Base-by-base conservation (phyloP, 2,888 invertebrate species). In the Mechanitis mazaeus region DNA sequence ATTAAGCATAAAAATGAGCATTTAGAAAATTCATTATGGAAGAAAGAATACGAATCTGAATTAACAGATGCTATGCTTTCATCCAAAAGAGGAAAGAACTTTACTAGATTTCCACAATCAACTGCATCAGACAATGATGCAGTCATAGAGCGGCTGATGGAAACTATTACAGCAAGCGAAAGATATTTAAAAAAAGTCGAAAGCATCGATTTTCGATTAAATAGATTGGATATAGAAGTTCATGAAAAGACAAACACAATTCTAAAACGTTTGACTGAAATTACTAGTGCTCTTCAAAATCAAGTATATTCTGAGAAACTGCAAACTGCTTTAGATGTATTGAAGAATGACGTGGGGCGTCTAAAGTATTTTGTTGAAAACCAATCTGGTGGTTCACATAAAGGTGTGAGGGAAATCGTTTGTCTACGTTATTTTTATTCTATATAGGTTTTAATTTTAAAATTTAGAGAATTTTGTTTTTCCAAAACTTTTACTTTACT, bases 151-250 rank as follows among this genome's bases (percentile, higher is more conserved):
- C 87, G 83, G 64, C 69, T 91, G 2, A 75, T 90, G 79, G 87
- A 90, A 6, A 80, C 81, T 1, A 79, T 91, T 35, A 82, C 86
- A 2, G 79, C 85, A 3, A 87, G 85, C 68, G 90, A 89, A 70
- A 87, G 83, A 64, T 89, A 87, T 71, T 75, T 90, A 2, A 88
- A 89, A 64, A 88, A 87, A 73, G 77, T 90, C n/a, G 89, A 90
- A 45, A 83, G 80, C 66, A 86, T 90, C 60, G 85, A 87, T 67
- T 90, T 83, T 61, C 76, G 83, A 74, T 69, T 90, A 33, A 90
- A 88, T 64, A 76, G 89, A 33, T 70, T 89, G 47, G 88, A 89
- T 60, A 87, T 86, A 59, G 89, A 89, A 75, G 75, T 89, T 5
- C 89, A 89, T 60, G 88, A 89, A 64, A 89, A 87, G 70, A 82